Conservation (phyloP, 2,888 invertebrate genomes). For the Calephelis perditalis region DNA sequence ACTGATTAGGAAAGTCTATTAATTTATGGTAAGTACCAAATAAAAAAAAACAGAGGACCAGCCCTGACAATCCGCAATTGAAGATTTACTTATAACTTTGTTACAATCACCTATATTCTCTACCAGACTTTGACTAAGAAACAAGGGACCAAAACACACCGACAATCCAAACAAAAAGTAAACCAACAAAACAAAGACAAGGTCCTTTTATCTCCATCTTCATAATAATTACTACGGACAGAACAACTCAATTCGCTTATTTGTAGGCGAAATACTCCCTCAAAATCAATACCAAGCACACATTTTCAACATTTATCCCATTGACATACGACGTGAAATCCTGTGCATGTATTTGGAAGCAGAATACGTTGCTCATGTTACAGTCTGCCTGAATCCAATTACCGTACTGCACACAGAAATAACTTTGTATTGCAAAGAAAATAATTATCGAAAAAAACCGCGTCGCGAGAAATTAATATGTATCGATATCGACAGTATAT, state of each 20-base stretch:
- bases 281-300: slow-evolving; percentile 9
- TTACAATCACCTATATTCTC: background rate
- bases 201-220: slow-evolving; percentile 65
- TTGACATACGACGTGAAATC: slow-evolving; percentile 20
- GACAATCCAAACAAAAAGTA: slow-evolving; percentile 32
- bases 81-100: background rate
- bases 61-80: background rate
- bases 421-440: slow-evolving; percentile 53
- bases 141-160: slow-evolving; percentile 28
- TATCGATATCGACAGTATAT: slow-evolving; percentile 10
- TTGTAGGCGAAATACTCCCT: slow-evolving; percentile 25
- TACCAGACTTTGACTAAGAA: slow-evolving; percentile 10
- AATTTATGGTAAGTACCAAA: no score
- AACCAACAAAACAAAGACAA: slow-evolving; percentile 45
- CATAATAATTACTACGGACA: slow-evolving; percentile 71
- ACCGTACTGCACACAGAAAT: slow-evolving; percentile 53
- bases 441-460: slow-evolving; percentile 51
- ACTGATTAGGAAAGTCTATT: no score
- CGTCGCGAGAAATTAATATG: slow-evolving; percentile 49
- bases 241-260: slow-evolving; percentile 61
- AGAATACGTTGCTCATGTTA: slow-evolving; percentile 19
- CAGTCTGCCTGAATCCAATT: slow-evolving; percentile 59
- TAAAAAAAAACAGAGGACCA: background rate
- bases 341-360: slow-evolving; percentile 9
- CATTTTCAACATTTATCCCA: slow-evolving; percentile 18